Percentiles rank a stretch among this genome's conserved stretches.
Evolutionary conservation across 2,888 invertebrate species (phyloP).

Genomic region (Leucophenga maculata): DNA sequence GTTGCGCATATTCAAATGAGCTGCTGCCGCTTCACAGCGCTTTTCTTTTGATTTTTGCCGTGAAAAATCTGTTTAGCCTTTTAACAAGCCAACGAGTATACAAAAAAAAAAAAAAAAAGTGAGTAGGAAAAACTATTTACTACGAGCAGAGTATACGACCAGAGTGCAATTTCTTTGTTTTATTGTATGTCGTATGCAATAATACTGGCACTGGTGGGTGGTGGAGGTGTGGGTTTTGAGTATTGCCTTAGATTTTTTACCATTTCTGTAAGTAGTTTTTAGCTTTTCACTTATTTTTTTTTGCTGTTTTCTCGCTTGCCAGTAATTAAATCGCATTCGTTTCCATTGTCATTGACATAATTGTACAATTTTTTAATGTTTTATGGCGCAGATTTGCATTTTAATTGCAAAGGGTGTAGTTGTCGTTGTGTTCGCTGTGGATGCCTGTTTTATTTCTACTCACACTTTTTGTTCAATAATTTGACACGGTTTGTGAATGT

Average conservation of each 20-base stretch:
- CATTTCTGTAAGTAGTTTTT: neutral
- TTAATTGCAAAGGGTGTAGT: neutral
- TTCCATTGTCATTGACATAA: conserved; percentile 11
- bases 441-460: neutral
- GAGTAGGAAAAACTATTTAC: neutral
- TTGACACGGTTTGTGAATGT: too few species aligned
- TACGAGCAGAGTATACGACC: neutral
- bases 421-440: too few species aligned
- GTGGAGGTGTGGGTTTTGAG: neutral
- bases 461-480: neutral
- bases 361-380: neutral
- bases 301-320: neutral
- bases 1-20: conserved; percentile 25
- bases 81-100: conserved; percentile 28
- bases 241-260: neutral
- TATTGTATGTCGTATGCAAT: too few species aligned
- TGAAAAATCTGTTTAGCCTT: conserved; percentile 42
- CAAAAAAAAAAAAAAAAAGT: conserved; percentile 10
- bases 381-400: neutral
- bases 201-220: too few species aligned
- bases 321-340: conserved; percentile 7
- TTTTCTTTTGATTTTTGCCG: conserved; percentile 58
- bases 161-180: too few species aligned
- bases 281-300: neutral
- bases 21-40: neutral